Conservation (phyloP, 2,797 vertebrate genomes). For the Anisognathus igniventris region DNA sequence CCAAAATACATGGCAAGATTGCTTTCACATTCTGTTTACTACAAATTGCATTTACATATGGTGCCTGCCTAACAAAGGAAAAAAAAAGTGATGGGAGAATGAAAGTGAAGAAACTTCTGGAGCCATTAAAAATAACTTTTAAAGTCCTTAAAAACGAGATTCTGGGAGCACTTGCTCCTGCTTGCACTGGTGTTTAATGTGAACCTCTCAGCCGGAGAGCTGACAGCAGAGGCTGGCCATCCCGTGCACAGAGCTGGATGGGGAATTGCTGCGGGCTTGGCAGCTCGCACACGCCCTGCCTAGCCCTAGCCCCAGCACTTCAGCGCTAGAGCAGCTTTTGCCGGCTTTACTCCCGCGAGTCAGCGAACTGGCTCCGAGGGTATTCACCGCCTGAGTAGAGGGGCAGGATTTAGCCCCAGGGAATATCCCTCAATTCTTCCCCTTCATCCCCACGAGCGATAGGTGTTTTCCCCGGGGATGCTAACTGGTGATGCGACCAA, state of each 20-base stretch:
- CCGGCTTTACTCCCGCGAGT: not conserved
- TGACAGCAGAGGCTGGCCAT: slow-evolving; percentile 55
- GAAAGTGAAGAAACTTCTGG: slow-evolving; percentile 27
- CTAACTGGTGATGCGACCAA: not conserved
- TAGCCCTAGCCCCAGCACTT: not conserved
- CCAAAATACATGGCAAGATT: slow-evolving; percentile 18
- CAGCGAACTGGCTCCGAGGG: not conserved
- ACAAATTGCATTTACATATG: not conserved
- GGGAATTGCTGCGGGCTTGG: slow-evolving; percentile 46
- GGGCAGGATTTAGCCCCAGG: not conserved
- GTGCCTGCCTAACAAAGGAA: not conserved
- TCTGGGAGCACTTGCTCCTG: not conserved
- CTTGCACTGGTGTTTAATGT: slow-evolving; percentile 4
- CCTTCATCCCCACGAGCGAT: not conserved
- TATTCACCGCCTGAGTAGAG: not conserved
- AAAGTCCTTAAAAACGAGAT: slow-evolving; percentile 38
- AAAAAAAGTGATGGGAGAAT: not conserved
- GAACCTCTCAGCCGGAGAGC: slow-evolving; percentile 34
- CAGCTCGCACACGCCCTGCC: not conserved
- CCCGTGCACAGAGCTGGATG: slow-evolving; percentile 35
- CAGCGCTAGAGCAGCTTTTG: not conserved
- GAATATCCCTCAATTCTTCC: not conserved
- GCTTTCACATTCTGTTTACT: slow-evolving; percentile 33
- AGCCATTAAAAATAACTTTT: slow-evolving; percentile 43
- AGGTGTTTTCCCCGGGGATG: not conserved